Evolutionary conservation across 2,888 invertebrate species (phyloP).

Genomic region (Amiota mariae): DNA sequence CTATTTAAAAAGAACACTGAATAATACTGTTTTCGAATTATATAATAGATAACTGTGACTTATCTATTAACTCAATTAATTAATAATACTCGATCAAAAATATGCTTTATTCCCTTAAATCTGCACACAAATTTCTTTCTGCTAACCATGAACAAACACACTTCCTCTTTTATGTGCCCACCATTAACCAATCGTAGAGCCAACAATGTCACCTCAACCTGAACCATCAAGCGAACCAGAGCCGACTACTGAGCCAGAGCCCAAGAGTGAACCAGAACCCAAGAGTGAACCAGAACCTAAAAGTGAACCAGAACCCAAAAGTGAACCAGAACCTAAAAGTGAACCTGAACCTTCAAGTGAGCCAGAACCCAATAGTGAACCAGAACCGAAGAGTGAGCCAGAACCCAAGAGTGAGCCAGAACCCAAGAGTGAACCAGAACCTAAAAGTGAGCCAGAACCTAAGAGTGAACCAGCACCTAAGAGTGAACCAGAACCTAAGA

Average conservation of each 20-base stretch:
- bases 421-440: slow-evolving; percentile 32
- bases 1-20: no score
- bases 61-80: not conserved
- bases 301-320: slow-evolving; percentile 61
- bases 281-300: slow-evolving; percentile 66
- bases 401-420: slow-evolving; percentile 45
- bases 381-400: slow-evolving; percentile 41
- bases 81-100: not conserved
- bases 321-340: slow-evolving; percentile 51
- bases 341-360: slow-evolving; percentile 56
- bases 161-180: slow-evolving; percentile 25
- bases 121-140: slow-evolving; percentile 23
- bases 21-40: no score
- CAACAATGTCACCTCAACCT: slow-evolving; percentile 63
- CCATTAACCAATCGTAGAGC: slow-evolving; percentile 15
- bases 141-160: slow-evolving; percentile 30
- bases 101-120: not conserved
- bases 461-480: slow-evolving; percentile 43
- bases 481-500: slow-evolving; percentile 67
- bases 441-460: slow-evolving; percentile 31
- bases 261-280: slow-evolving; percentile 72
- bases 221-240: slow-evolving; percentile 65
- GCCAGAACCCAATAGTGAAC: slow-evolving; percentile 59
- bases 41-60: no score
- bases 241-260: slow-evolving; percentile 73